These are phyloP conservation scores for Ormyrus rosae DNA, from an alignment of 2,888 invertebrate genomes.

Conservation along the genomic window DNA sequence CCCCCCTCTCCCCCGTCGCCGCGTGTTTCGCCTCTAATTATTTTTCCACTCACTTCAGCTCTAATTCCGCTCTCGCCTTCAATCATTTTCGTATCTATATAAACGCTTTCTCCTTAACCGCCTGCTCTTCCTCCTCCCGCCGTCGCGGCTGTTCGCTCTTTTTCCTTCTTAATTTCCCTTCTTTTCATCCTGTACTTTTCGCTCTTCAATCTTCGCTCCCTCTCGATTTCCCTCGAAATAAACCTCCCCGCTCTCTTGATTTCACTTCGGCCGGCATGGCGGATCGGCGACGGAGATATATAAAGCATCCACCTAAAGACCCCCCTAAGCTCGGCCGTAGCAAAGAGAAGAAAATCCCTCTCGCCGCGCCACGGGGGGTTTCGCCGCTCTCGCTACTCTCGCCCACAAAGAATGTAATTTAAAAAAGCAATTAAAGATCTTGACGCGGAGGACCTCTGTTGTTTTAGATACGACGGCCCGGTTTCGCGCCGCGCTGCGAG, in stretches of 20 bases:
- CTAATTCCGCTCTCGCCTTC: constrained; percentile 16
- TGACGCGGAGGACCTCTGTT: background rate
- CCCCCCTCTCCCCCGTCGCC: background rate
- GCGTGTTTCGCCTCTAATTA: constrained; percentile 31
- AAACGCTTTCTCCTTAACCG: background rate
- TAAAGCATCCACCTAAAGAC: too few species aligned
- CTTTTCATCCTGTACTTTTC: background rate
- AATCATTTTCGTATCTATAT: constrained; percentile 28
- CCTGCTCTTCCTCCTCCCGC: background rate
- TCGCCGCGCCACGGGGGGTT: background rate
- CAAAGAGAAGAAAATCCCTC: constrained; percentile 20
- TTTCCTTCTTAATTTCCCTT: background rate
- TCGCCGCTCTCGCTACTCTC: constrained; percentile 22
- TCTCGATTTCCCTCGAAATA: constrained; percentile 25
- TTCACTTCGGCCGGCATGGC: background rate
- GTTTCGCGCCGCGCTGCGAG: too few species aligned
- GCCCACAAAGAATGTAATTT: constrained; percentile 37
- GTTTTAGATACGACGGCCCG: background rate
- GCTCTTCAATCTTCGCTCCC: too few species aligned
- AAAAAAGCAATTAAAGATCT: constrained; percentile 46
- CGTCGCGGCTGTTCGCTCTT: background rate
- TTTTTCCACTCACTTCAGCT: constrained; percentile 26
- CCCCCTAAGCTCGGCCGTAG: too few species aligned
- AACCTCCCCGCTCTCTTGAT: background rate
- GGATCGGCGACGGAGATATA: too few species aligned